Evolutionary conservation across 37 sponge, comb jelly and placozoan genomes (phyloP).

Genomic region (Geodia barretti): DNA sequence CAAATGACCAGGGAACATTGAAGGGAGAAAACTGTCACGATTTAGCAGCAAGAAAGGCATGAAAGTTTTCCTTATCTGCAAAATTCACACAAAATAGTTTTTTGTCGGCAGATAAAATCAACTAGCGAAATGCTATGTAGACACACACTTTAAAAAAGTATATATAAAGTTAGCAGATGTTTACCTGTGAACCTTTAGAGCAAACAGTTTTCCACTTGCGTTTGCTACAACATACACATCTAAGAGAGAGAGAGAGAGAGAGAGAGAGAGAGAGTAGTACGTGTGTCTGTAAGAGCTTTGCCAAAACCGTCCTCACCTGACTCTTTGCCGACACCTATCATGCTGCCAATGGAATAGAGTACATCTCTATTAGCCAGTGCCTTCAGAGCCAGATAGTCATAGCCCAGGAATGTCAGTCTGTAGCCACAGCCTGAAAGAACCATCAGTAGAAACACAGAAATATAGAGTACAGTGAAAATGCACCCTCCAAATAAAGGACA

Average conservation of each 20-base stretch:
- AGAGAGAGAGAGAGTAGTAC: background rate
- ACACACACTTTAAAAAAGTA: too few species aligned
- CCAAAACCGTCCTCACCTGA: constrained; percentile 76
- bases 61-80: too few species aligned
- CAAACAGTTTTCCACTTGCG: constrained; percentile 74
- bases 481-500: too few species aligned
- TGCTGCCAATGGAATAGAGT: constrained; percentile 91
- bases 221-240: constrained; percentile 96
- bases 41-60: background rate
- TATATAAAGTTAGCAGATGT: too few species aligned
- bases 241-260: constrained; percentile 13
- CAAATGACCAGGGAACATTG: background rate
- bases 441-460: too few species aligned
- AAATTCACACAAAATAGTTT: too few species aligned
- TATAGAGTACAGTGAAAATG: too few species aligned
- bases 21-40: background rate
- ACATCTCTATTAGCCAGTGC: constrained; percentile 72
- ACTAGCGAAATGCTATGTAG: too few species aligned
- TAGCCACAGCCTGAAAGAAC: constrained; percentile 69
- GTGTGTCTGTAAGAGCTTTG: too few species aligned
- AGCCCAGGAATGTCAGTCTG: constrained; percentile 94
- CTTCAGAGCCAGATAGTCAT: constrained; percentile 97
- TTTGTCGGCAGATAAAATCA: too few species aligned
- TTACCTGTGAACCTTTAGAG: constrained; percentile 91
- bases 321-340: constrained; percentile 99